A percentile compares a stretch with the other conserved stretches of the same genome.
phyloP scores from a whole-genome alignment of 1,140 invertebrate genomes.

The Zeugodacus cucurbitae region DNA sequence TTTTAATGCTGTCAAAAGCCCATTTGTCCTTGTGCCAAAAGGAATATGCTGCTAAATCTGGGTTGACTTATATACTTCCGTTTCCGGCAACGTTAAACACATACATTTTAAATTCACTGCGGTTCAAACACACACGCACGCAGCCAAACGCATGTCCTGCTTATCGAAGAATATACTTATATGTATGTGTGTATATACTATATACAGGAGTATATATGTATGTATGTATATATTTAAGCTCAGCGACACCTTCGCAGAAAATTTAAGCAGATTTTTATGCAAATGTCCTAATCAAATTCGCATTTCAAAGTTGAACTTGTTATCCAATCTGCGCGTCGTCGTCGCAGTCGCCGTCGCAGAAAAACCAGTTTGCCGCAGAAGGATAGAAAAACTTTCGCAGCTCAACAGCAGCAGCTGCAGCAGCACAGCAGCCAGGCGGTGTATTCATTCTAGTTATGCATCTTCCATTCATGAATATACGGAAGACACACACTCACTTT shows the following conservation, averaged over 20 bases:
- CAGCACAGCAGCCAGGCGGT: background rate
- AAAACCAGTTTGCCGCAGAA: constrained; percentile 20
- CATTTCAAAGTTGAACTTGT: constrained; percentile 45
- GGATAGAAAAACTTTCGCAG: constrained; percentile 8
- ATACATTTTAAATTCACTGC: background rate
- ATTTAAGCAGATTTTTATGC: constrained; percentile 42
- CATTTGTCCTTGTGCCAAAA: constrained; percentile 39
- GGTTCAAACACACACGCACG: background rate
- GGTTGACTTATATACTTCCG: constrained; percentile 38
- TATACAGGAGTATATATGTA: background rate
- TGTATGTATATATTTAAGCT: background rate
- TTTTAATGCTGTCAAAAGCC: constrained; percentile 16
- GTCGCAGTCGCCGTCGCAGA: background rate
- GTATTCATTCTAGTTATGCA: background rate
- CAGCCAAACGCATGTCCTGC: too few relatives aligned
- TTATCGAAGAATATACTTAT: too few relatives aligned
- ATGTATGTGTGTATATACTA: too few relatives aligned
- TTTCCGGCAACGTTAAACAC: background rate
- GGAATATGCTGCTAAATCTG: constrained; percentile 8
- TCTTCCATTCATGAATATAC: background rate
- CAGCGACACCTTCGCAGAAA: background rate
- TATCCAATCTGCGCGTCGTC: constrained; percentile 42
- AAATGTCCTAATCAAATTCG: constrained; percentile 46
- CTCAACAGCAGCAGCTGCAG: constrained; percentile 1
- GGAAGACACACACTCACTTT: background rate